A percentile compares a stretch with the other conserved stretches of the same genome.
Evolutionary conservation across 2,113 vertebrate genomes (phyloP).

Genomic region (Otis tarda): DNA sequence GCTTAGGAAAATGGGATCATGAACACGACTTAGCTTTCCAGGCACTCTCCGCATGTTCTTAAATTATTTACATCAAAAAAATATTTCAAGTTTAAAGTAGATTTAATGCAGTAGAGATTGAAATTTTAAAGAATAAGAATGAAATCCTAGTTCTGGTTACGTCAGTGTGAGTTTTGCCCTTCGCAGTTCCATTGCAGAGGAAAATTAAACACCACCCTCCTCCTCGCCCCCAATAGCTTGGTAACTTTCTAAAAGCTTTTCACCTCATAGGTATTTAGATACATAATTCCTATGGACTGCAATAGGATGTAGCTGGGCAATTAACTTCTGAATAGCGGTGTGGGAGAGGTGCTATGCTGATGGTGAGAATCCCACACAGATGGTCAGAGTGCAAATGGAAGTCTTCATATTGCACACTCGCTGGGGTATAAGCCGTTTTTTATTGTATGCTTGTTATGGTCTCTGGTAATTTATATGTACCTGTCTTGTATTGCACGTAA

Average conservation of each 20-base stretch:
- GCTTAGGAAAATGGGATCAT: not conserved
- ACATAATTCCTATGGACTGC: not conserved
- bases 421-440: not conserved
- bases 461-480: not conserved
- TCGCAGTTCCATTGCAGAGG: not conserved
- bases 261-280: not conserved
- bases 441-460: fast-evolving
- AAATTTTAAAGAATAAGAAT: not conserved
- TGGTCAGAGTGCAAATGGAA: not conserved
- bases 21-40: not conserved
- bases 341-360: fast-evolving
- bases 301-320: not conserved
- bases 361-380: too few species aligned
- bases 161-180: not conserved
- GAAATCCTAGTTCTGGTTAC: not conserved
- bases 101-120: not conserved
- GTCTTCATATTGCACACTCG: not conserved
- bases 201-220: not conserved
- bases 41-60: not conserved
- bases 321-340: not conserved
- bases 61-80: not conserved
- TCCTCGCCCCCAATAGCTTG: not conserved
- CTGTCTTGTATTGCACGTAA: fast-evolving
- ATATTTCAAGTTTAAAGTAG: not conserved
- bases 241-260: not conserved